phyloP scores from a whole-genome alignment of 2,888 invertebrate species.

The Cancer borealis region DNA sequence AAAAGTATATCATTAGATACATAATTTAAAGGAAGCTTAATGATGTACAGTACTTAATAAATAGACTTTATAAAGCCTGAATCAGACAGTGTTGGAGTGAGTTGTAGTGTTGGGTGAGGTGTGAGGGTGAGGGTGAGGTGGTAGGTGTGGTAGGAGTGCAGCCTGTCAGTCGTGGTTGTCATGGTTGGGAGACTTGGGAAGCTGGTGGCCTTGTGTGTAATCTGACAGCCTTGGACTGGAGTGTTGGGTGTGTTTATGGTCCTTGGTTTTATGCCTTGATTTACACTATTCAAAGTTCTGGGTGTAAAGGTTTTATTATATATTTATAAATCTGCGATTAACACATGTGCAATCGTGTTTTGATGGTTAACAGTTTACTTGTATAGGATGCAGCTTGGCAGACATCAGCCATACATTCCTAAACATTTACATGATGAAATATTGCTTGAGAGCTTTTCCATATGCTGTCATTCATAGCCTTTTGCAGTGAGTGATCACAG shows the following conservation, averaged over 20 bases:
- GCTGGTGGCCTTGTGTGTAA: neutral
- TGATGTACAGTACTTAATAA: neutral
- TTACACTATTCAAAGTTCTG: neutral
- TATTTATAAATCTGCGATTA: neutral
- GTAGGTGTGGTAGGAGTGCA: neutral
- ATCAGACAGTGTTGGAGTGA: neutral
- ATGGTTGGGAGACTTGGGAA: neutral
- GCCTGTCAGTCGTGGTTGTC: too few relatives aligned
- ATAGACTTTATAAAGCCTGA: neutral
- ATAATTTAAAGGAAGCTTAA: neutral
- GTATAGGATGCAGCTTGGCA: neutral
- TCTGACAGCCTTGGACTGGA: neutral
- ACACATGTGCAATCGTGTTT: neutral
- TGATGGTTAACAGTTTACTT: neutral
- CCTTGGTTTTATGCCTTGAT: neutral
- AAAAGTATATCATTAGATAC: too few relatives aligned
- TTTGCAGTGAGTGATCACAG: slow-evolving; percentile 39
- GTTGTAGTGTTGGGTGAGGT: neutral
- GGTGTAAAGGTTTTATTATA: neutral
- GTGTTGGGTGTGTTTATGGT: neutral
- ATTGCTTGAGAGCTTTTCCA: slow-evolving; percentile 28
- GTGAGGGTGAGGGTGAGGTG: neutral
- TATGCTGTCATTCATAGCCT: slow-evolving; percentile 22
- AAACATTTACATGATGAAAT: slow-evolving; percentile 32
- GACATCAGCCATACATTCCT: neutral